Conservation (phyloP, 2,797 vertebrate genomes). For the Anguilla obscura region DNA sequence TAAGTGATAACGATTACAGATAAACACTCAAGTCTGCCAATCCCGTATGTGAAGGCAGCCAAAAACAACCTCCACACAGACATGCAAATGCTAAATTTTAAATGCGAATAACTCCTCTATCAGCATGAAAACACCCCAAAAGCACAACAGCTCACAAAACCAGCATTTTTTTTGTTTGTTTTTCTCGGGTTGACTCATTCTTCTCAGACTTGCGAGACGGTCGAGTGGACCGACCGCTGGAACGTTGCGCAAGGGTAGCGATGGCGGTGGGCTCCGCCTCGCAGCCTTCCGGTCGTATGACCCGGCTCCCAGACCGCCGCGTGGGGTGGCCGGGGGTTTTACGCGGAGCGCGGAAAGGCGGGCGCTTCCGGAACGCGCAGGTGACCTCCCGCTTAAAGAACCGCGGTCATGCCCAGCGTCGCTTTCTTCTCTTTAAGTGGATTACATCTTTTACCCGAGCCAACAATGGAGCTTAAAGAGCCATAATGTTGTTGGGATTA, state of each 20-base stretch:
- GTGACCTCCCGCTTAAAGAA: neutral
- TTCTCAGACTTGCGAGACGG: neutral
- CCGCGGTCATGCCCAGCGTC: neutral
- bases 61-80: no score
- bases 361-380: neutral
- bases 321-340: no score
- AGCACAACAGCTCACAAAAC: neutral
- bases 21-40: no score
- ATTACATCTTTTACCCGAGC: neutral
- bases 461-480: neutral
- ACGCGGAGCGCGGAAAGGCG: neutral
- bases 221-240: neutral
- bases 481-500: slow-evolving; percentile 1
- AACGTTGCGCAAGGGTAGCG: neutral
- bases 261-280: neutral
- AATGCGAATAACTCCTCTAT: neutral
- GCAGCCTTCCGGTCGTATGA: neutral
- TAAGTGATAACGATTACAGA: no score
- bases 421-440: neutral
- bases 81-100: no score
- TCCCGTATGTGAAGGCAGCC: no score
- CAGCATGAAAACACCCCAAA: neutral
- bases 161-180: neutral
- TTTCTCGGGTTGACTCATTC: neutral
- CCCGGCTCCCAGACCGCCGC: neutral